Evolutionary conservation across 2,797 vertebrate genomes (phyloP), one percentile per base, ranked within the genome.

Genomic region (Pteronotus mesoamericanus): DNA sequence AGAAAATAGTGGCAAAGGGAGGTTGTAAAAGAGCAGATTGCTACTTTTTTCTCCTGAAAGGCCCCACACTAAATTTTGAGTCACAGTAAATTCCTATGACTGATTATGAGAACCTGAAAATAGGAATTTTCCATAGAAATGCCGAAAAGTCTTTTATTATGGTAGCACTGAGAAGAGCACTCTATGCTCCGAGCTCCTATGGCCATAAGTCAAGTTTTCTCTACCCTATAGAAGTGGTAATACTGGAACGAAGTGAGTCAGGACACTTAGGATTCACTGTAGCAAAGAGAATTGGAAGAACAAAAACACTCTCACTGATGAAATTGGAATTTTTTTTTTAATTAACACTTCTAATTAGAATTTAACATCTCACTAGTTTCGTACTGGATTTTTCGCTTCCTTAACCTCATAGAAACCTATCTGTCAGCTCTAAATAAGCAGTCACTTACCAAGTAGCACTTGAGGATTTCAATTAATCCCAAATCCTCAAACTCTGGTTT

Each of bases 331-430:
- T 98, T 98, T 97, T 97, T 98, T 98, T 98, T 98, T 98, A 99
- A 99, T 98, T 99, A 99, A 98, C 98, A 99, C 98, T 99, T 98
- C 98, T 98, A 99, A 99, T 99, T 99, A 99, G 98, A 98, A 99
- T 98, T 99, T 99, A 99, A 98, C 98, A 99, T 98, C 98, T 98
- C 98, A 98, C 98, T 99, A 98, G 98, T 98, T 98, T 98, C 98
- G 98, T 98, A 98, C 98, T 98, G 98, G 98, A 98, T 99, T 99
- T 98, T 98, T 98, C 98, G 98, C 98, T 99, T 98, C 98, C 98
- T 98, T 99, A 98, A 98, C 98, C 98, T 98, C 98, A 98, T 89
- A 97, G 98, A 99, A 99, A 99, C 97, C 98, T 98, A 98, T 99
- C 98, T 98, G 98, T 99, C 98, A 98, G 98, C 98, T 98, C 97